phyloP scores from a whole-genome alignment of 2,797 vertebrate genomes.

The Amphiprion clarkii region DNA sequence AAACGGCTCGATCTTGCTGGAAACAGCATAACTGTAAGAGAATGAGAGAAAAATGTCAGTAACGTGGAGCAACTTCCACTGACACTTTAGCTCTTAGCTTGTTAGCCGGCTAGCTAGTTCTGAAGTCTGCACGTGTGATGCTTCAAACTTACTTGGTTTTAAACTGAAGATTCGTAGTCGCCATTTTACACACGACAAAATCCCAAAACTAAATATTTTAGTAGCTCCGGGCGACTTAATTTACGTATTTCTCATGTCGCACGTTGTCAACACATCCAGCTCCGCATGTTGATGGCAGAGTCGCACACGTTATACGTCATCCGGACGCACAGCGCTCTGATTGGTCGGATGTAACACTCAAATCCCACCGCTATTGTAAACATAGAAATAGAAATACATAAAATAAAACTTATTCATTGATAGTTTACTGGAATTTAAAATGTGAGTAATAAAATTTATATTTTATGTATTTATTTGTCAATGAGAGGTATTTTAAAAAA shows the following conservation, averaged over 20 bases:
- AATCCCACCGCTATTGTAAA: background rate
- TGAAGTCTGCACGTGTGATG: background rate
- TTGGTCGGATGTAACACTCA: conserved; percentile 55
- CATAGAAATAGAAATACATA: background rate
- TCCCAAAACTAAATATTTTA: background rate
- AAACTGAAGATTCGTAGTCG: conserved; percentile 77
- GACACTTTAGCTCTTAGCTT: conserved; percentile 41
- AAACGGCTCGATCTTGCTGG: conserved; percentile 93
- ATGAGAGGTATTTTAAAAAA: background rate
- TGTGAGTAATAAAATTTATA: background rate
- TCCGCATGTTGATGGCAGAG: conserved; percentile 71
- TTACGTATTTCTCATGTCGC: conserved; percentile 48
- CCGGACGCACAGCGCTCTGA: conserved; percentile 32
- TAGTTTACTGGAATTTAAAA: background rate
- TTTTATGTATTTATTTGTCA: no score
- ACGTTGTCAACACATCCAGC: conserved; percentile 53
- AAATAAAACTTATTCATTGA: background rate
- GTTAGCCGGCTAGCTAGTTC: conserved; percentile 12
- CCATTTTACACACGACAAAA: conserved; percentile 71
- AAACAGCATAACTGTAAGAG: conserved; percentile 87
- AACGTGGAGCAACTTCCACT: background rate
- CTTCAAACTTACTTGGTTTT: conserved; percentile 86
- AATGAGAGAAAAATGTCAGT: background rate
- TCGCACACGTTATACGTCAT: conserved; percentile 78
- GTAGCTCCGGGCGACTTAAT: background rate